Percentiles rank a stretch among this genome's conserved stretches.
These are phyloP conservation scores for Sapajus apella DNA, from an alignment of 2,113 vertebrate genomes.

Conservation along the genomic window DNA sequence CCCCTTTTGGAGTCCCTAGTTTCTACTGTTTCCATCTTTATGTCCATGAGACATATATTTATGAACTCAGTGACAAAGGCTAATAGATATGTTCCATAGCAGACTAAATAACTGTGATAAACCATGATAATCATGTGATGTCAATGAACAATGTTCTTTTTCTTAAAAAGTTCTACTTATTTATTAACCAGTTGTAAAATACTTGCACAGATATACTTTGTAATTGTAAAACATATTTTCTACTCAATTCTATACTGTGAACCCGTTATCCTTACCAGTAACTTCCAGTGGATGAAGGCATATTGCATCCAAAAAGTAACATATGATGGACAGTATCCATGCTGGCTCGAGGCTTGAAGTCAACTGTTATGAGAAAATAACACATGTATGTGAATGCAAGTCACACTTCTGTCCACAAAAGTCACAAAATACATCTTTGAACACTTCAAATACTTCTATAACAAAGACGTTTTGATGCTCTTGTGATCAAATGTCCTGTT, in stretches of 20 bases:
- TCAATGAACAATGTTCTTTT: not conserved
- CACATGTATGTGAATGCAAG: constrained; percentile 7
- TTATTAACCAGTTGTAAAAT: constrained; percentile 14
- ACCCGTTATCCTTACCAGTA: constrained; percentile 90
- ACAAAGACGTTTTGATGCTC: not conserved
- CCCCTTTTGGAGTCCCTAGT: no score
- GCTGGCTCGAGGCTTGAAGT: constrained; percentile 95
- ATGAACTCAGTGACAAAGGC: not conserved
- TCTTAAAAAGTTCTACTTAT: not conserved
- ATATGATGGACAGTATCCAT: constrained; percentile 99
- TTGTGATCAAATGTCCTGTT: not conserved
- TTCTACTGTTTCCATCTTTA: no score
- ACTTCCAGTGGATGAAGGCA: constrained; percentile 88
- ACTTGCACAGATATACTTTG: not conserved
- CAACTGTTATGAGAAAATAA: constrained; percentile 88
- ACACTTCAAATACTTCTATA: not conserved
- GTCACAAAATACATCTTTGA: not conserved
- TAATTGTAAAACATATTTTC: not conserved
- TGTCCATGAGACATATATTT: not conserved
- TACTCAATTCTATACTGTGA: not conserved
- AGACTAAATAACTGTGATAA: not conserved
- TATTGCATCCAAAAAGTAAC: constrained; percentile 95
- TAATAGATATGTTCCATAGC: not conserved
- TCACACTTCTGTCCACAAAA: not conserved
- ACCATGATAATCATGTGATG: not conserved